Conservation (phyloP, 1,140 invertebrate species). For the Babylonia areolata region DNA sequence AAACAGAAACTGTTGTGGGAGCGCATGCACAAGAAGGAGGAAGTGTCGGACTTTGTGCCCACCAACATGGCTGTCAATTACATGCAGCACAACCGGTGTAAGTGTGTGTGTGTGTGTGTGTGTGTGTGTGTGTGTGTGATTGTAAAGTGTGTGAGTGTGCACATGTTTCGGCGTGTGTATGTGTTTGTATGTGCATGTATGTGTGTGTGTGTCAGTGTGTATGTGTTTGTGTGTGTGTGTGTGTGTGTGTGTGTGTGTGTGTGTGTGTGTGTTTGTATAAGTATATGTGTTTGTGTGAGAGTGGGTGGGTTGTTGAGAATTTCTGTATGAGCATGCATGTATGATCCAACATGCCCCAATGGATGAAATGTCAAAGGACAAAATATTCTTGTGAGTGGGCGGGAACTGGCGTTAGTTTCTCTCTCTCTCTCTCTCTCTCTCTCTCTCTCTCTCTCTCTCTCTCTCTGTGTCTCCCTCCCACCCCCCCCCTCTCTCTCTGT, state of each 20-base stretch:
- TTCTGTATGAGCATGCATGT: too few relatives aligned
- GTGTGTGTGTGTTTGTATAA: constrained; percentile 78
- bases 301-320: too few relatives aligned
- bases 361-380: too few relatives aligned
- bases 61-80: constrained; percentile 98
- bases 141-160: background rate
- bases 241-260: constrained; percentile 23
- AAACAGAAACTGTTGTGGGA: constrained; percentile 94
- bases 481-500: too few relatives aligned
- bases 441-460: too few relatives aligned
- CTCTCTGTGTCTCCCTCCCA: too few relatives aligned
- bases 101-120: constrained; percentile 38
- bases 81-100: constrained; percentile 87
- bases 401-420: too few relatives aligned
- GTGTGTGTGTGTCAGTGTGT: background rate
- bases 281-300: constrained; percentile 77
- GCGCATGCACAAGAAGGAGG: constrained; percentile 89
- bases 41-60: constrained; percentile 97
- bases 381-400: too few relatives aligned
- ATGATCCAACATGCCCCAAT: too few relatives aligned
- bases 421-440: too few relatives aligned
- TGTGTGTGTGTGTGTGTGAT: too few relatives aligned
- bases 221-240: background rate
- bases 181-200: background rate
- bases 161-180: background rate